Conservation (phyloP, 2,888 invertebrate species). For the Caenorhabditis drosophilae region DNA sequence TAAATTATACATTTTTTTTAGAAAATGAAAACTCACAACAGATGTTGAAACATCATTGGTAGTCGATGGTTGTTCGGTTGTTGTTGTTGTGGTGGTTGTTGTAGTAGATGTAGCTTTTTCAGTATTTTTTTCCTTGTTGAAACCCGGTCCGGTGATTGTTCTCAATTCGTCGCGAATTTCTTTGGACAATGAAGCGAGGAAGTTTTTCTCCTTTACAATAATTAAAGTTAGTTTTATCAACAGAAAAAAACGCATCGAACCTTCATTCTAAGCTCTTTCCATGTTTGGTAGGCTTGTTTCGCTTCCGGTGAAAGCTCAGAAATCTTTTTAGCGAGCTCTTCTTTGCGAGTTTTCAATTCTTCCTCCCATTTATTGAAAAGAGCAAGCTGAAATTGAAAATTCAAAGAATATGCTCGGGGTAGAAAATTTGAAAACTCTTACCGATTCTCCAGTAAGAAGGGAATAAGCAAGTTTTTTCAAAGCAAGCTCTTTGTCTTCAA, state of each 20-base stretch:
- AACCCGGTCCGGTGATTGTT: constrained; percentile 40
- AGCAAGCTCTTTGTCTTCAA: constrained; percentile 61
- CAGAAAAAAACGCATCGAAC: constrained; percentile 16
- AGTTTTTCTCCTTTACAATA: constrained; percentile 57
- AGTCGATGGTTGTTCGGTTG: constrained; percentile 11
- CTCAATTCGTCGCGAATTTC: constrained; percentile 59
- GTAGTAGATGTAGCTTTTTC: constrained; percentile 16
- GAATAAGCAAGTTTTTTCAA: constrained; percentile 63
- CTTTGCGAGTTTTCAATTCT: constrained; percentile 57
- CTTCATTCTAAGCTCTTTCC: constrained; percentile 61
- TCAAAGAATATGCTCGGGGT: too few species aligned
- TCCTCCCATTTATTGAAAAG: constrained; percentile 66
- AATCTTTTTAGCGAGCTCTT: constrained; percentile 54
- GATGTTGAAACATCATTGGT: constrained; percentile 7
- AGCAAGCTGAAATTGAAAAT: constrained; percentile 49
- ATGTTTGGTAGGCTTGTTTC: constrained; percentile 61
- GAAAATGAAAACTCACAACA: constrained; percentile 3
- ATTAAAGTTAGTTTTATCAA: too few species aligned
- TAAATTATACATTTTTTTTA: not conserved
- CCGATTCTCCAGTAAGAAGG: constrained; percentile 60
- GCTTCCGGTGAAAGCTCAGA: constrained; percentile 56
- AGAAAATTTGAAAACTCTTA: constrained; percentile 18
- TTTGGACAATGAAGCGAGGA: constrained; percentile 57
- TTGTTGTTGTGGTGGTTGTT: constrained; percentile 21
- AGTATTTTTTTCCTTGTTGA: not conserved